phyloP scores from a whole-genome alignment of 2,113 vertebrate species.

The Xiphophorus couchianus region DNA sequence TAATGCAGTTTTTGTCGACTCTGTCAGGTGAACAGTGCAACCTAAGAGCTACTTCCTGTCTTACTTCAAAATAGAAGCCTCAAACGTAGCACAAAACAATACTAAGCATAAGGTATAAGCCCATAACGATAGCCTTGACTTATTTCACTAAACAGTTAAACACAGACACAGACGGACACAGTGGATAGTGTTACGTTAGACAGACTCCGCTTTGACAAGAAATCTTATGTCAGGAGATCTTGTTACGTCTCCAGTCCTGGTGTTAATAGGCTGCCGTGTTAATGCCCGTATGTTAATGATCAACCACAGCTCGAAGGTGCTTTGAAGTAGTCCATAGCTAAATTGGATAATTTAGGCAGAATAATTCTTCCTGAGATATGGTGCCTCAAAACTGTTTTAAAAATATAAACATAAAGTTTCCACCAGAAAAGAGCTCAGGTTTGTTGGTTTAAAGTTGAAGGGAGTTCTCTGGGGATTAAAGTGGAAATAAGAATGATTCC shows the following conservation, averaged over 20 bases:
- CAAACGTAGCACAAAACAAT: neutral
- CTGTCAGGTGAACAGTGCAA: too few species aligned
- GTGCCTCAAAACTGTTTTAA: conserved; percentile 68
- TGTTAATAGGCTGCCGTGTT: neutral
- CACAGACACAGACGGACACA: neutral
- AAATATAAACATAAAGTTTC: conserved; percentile 79
- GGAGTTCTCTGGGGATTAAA: conserved; percentile 83
- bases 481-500: conserved; percentile 88
- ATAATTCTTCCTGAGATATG: conserved; percentile 71
- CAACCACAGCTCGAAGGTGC: conserved; percentile 28
- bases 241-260: neutral
- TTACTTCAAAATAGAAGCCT: neutral
- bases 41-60: neutral
- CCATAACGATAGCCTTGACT: neutral
- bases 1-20: too few species aligned
- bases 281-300: conserved; percentile 42
- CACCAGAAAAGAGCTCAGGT: conserved; percentile 81
- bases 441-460: conserved; percentile 84
- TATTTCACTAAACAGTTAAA: neutral
- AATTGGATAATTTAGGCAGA: conserved; percentile 61
- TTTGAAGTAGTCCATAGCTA: conserved; percentile 45
- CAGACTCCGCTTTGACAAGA: neutral
- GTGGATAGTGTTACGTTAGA: neutral
- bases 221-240: neutral
- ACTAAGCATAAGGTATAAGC: neutral